Evolutionary conservation across 1,140 invertebrate species (phyloP), one percentile per base, ranked within the genome.

Genomic region (Papilio polytes): DNA sequence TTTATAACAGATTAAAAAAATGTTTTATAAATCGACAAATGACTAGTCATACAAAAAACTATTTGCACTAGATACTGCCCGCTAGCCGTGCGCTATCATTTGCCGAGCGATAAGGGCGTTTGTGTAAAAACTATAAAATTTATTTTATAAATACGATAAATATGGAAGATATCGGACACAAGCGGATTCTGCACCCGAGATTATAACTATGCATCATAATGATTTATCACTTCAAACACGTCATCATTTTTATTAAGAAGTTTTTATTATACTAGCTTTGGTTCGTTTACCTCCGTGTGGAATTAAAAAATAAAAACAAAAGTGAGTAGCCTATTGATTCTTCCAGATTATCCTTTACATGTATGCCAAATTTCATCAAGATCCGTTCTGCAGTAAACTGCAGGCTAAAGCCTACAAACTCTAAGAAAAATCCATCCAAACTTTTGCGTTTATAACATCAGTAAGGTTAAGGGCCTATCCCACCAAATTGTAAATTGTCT

Each of bases 71-170:
- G 74, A 76, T 76, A 76, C 3, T 3, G 6, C 20, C 9, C 22
- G 20, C 44, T 66, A 74, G 46, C 18, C 46, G 73, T 22, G 46
- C 46, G 41, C 26, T 56, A 78, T 78, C 76, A 18, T 46, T 3
- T 31, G 1, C 22, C 31, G 13, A 59, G n/a, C 26, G 76, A 78
- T 78, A 77, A 77, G 48, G 13, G 26, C 18, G 51, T 78, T 59
- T 78, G 76, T 78, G 26, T 78, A 78, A 78, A 78, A 78, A 78
- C 76, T 78, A 53, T 63, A 12, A 59, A 59, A 3, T 56, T 78
- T 78, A 78, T 78, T 78, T 59, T 78, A 78, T 59, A 59, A 78
- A 78, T 78, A 78, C 18, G 48, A 78, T 78, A 59, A 59, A 78
- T 59, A 36, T 51, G 13, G 1, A 70, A 70, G 63, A 70, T 70